phyloP scores from a whole-genome alignment of 2,888 invertebrate genomes.

The Elysia crispata region DNA sequence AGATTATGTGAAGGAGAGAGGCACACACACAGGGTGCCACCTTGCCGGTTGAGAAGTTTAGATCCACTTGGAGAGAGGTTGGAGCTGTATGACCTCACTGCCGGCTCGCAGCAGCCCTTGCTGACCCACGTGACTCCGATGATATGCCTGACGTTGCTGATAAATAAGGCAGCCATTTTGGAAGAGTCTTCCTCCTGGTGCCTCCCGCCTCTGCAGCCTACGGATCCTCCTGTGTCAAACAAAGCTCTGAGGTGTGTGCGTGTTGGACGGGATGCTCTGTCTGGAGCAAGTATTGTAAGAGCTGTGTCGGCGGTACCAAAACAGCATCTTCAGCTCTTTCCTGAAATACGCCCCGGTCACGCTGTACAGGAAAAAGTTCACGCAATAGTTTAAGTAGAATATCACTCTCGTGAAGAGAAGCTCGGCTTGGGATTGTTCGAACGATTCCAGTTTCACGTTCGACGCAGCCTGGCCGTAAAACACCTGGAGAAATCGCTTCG shows the following conservation, averaged over 20 bases:
- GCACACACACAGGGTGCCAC: no score
- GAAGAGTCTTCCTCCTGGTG: neutral
- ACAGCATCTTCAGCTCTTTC: slow-evolving; percentile 65
- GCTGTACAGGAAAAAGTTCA: slow-evolving; percentile 73
- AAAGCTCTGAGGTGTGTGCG: neutral
- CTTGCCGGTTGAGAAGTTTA: no score
- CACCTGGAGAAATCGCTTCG: slow-evolving; percentile 49
- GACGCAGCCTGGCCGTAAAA: neutral
- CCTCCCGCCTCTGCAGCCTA: neutral
- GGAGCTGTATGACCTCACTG: no score
- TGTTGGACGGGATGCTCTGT: neutral
- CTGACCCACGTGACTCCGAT: neutral
- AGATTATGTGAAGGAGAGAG: no score
- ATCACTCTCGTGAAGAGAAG: slow-evolving; percentile 66
- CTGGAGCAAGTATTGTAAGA: slow-evolving; percentile 18
- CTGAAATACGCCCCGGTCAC: slow-evolving; percentile 72
- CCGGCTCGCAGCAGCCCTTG: neutral
- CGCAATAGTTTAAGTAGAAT: slow-evolving; percentile 72
- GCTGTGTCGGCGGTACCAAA: slow-evolving; percentile 58
- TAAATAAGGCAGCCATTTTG: slow-evolving; percentile 12
- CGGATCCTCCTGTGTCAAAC: neutral
- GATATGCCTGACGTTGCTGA: neutral
- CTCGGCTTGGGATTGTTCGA: slow-evolving; percentile 49
- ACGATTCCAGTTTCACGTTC: neutral
- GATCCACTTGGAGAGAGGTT: no score